These are phyloP conservation scores for Phyto melanocephala DNA, from an alignment of 2,888 invertebrate species.

Conservation along the genomic window DNA sequence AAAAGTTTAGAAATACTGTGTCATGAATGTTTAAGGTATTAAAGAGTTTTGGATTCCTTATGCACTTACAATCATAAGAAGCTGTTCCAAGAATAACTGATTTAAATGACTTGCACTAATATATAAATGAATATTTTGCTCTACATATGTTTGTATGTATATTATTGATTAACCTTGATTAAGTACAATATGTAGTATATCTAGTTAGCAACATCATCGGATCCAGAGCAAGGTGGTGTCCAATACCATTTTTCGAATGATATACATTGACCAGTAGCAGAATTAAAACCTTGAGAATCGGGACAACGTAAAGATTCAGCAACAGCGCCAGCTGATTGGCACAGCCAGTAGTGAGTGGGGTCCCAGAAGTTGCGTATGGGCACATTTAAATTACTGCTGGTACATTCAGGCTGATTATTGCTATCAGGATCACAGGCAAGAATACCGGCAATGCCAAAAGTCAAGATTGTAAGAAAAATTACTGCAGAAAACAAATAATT, in stretches of 20 bases:
- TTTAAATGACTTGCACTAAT: too few species aligned
- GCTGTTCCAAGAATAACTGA: too few species aligned
- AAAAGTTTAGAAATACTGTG: too few species aligned
- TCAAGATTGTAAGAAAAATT: neutral
- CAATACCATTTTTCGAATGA: slow-evolving; percentile 35
- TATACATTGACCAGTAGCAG: slow-evolving; percentile 26
- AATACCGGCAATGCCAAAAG: slow-evolving; percentile 12
- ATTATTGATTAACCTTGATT: too few species aligned
- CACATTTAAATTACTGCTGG: neutral
- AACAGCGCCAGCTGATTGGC: neutral
- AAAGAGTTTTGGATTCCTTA: too few species aligned
- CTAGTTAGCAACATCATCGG: too few species aligned
- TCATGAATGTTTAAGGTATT: too few species aligned
- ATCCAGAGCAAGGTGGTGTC: slow-evolving; percentile 32
- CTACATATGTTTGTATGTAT: too few species aligned
- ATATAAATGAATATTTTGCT: too few species aligned
- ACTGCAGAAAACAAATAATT: neutral
- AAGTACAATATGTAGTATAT: too few species aligned
- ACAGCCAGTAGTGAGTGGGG: slow-evolving; percentile 56
- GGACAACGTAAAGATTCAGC: slow-evolving; percentile 13
- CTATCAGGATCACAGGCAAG: slow-evolving; percentile 47
- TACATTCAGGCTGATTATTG: slow-evolving; percentile 40
- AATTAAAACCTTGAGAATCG: slow-evolving; percentile 18
- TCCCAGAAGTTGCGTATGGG: slow-evolving; percentile 53
- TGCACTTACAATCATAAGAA: too few species aligned